Evolutionary conservation across 1,140 invertebrate species (phyloP).

Genomic region (Drosophila varians): DNA sequence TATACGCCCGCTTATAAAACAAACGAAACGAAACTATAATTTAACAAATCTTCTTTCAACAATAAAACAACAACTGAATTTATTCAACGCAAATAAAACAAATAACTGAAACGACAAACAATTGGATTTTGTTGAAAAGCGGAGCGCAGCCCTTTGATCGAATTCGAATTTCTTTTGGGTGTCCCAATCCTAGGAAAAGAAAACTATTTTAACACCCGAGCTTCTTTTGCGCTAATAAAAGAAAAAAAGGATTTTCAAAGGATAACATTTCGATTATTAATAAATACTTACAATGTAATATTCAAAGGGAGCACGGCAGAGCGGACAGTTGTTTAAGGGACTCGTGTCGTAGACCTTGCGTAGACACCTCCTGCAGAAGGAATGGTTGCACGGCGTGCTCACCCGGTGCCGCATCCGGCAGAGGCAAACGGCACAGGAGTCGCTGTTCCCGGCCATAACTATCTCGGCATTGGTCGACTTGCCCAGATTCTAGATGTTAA

Average conservation of each 20-base stretch:
- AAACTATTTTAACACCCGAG: slow-evolving; percentile 1
- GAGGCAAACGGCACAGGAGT: slow-evolving; percentile 47
- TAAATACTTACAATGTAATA: slow-evolving; percentile 56
- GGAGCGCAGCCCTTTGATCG: not conserved
- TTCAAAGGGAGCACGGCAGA: slow-evolving; percentile 47
- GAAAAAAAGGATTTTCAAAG: not conserved
- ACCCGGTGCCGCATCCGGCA: slow-evolving; percentile 30
- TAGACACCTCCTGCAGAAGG: slow-evolving; percentile 52
- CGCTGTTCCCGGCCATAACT: slow-evolving; percentile 1
- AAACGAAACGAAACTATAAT: not conserved
- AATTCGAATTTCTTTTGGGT: not conserved
- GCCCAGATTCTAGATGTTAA: not conserved
- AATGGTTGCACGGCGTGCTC: slow-evolving; percentile 40
- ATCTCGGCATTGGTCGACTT: not conserved
- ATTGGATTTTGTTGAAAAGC: not conserved
- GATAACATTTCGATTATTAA: not conserved
- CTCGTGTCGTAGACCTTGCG: slow-evolving; percentile 33
- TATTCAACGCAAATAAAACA: not conserved
- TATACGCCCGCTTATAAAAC: not conserved
- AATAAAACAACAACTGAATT: not conserved
- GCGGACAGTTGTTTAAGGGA: slow-evolving; percentile 35
- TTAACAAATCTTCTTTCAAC: too few species aligned
- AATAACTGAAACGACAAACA: not conserved
- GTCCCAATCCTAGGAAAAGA: slow-evolving; percentile 3
- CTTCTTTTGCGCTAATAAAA: slow-evolving; percentile 11